Percentiles rank a stretch among this genome's conserved stretches.
Evolutionary conservation across 2,888 invertebrate genomes (phyloP).

Genomic region (Pristionchus exspectatus): DNA sequence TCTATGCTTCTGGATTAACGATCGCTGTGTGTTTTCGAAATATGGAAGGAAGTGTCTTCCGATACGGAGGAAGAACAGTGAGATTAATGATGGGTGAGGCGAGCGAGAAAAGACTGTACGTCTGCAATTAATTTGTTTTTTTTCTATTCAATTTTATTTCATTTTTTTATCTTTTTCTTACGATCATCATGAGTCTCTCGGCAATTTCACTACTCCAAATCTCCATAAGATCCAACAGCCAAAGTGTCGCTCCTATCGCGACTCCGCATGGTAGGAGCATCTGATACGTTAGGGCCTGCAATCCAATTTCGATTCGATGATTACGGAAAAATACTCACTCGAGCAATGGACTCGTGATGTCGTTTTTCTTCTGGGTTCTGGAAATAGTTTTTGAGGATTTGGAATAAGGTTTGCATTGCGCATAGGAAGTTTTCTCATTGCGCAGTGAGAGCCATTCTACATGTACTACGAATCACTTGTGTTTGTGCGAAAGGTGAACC

Average conservation of each 20-base stretch:
- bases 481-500: no score
- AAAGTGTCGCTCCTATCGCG: not conserved
- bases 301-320: no score
- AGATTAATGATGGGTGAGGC: not conserved
- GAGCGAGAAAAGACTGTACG: not conserved
- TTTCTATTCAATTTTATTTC: no score
- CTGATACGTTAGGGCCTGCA: not conserved
- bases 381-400: not conserved
- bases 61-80: not conserved
- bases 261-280: not conserved
- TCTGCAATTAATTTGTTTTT: not conserved
- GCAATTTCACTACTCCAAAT: not conserved
- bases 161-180: no score
- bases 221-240: not conserved
- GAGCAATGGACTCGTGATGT: not conserved
- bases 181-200: not conserved
- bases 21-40: no score
- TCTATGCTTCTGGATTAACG: no score
- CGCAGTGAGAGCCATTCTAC: no score
- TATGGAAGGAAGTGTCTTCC: not conserved
- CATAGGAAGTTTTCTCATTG: not conserved
- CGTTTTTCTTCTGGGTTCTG: not conserved
- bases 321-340: not conserved
- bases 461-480: no score
- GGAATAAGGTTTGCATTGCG: not conserved